These are phyloP conservation scores for Sciurus carolinensis DNA, from an alignment of 2,797 vertebrate genomes.

Conservation along the genomic window DNA sequence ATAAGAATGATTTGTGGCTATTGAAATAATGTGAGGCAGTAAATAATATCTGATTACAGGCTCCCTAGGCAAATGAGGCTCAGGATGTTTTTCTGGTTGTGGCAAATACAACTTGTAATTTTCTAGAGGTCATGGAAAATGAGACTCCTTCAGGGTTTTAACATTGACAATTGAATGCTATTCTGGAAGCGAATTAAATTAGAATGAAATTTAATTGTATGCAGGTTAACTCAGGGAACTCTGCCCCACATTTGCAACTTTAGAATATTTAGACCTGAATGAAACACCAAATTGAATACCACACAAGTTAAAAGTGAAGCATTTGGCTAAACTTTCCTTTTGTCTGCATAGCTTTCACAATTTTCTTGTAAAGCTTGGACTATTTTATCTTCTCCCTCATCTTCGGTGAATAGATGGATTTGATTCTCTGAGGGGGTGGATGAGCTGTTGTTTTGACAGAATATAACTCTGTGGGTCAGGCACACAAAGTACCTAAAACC, in stretches of 20 bases:
- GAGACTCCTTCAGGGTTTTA: conserved; percentile 72
- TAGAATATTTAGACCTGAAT: conserved; percentile 33
- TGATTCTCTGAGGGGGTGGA: background rate
- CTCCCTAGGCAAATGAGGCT: conserved; percentile 49
- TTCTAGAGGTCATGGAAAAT: conserved; percentile 69
- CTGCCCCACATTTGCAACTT: conserved; percentile 34
- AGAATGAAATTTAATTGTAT: conserved; percentile 81
- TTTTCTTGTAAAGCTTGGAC: background rate
- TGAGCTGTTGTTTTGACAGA: background rate
- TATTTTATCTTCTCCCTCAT: background rate
- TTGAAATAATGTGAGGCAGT: background rate
- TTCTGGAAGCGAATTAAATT: conserved; percentile 76
- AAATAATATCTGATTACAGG: conserved; percentile 47
- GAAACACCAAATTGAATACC: background rate
- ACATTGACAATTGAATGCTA: conserved; percentile 42
- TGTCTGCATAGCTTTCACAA: background rate
- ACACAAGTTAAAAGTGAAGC: conserved; percentile 8
- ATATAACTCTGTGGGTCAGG: background rate
- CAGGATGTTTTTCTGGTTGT: conserved; percentile 70
- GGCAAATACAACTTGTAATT: conserved; percentile 73
- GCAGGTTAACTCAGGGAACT: conserved; percentile 69
- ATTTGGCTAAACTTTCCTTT: conserved; percentile 33
- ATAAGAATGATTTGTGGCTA: conserved; percentile 43
- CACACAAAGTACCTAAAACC: background rate
- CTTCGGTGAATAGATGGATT: background rate